These are phyloP conservation scores for Ceratosolen solmsi DNA, from an alignment of 1,140 invertebrate species.

Conservation along the genomic window DNA sequence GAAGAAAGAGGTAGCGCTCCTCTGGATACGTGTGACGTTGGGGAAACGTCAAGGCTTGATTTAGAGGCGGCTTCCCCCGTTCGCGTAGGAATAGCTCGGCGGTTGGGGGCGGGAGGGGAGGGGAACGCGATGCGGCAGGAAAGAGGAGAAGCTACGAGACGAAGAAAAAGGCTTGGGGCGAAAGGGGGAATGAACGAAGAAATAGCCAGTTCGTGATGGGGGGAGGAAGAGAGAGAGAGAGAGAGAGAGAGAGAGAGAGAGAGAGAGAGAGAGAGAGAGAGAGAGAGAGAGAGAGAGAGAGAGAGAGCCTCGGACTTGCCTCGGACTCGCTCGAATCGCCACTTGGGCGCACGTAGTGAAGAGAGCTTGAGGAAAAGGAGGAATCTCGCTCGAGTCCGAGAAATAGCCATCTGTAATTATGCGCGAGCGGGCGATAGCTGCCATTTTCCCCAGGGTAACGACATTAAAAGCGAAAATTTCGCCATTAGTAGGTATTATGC, in stretches of 20 bases:
- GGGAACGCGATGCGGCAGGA: constrained; percentile 7
- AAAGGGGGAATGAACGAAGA: constrained; percentile 30
- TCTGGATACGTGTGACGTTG: constrained; percentile 24
- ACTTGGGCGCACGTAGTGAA: constrained; percentile 10
- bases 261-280: neutral
- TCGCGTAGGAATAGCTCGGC: constrained; percentile 24
- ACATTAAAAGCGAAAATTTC: constrained; percentile 44
- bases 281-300: neutral
- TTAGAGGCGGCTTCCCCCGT: constrained; percentile 46
- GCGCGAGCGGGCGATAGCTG: neutral
- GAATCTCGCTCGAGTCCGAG: constrained; percentile 43
- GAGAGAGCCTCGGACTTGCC: neutral
- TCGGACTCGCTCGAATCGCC: neutral
- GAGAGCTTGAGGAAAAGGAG: constrained; percentile 15
- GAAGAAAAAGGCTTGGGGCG: neutral
- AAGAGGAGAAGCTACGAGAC: constrained; percentile 29
- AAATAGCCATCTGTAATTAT: constrained; percentile 45
- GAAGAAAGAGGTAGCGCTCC: neutral
- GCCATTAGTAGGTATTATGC: constrained; percentile 9
- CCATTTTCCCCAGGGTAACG: constrained; percentile 3
- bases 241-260: neutral
- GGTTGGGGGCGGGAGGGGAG: constrained; percentile 20
- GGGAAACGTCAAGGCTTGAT: constrained; percentile 43
- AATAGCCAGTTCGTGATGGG: neutral
- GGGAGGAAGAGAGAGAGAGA: neutral